Base-by-base conservation (phyloP, 2,888 invertebrate species). In the Sepioteuthis lessoniana region DNA sequence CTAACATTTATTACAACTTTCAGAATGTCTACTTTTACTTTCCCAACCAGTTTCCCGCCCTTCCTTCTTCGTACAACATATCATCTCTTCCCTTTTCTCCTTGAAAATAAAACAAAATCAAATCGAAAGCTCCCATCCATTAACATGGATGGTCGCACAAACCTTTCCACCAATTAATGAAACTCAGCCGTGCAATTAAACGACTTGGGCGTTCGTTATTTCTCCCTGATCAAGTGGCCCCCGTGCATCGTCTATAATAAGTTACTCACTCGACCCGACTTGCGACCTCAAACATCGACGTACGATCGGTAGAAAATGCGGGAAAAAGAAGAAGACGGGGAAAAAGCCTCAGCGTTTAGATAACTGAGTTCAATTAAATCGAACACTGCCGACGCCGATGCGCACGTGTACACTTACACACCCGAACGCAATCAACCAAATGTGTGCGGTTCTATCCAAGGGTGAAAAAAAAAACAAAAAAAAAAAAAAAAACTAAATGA, bases 111-210 rank as follows among this genome's bases (percentile, higher is more conserved):
- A 60, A 76, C n/a, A 76, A 76, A 76, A 31, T 31, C 13, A 76
- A 31, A n/a, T n/a, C 13, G 76, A 31, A 76, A 31, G 13, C 50
- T n/a, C 76, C 31, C 16, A 13, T 76, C 8, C n/a, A 76, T 76
- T 76, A 3, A 31, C 76, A 76, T 8, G 76, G 31, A 76, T 31
- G 76, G n/a, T 0, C 7, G 31, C 76, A 76, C 76, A n/a, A 19
- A 19, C 31, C 31, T 76, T 76, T 76, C 76, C 31, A n/a, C 76
- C 76, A 31, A 31, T 76, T 76, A 31, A 31, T 76, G 76, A 76
- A 76, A 76, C 76, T 76, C 31, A 76, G n/a, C 31, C 76, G n/a
- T 76, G 76, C 76, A 76, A 76, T 76, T 76, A 76, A 76, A 76
- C 76, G 50, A 50, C 50, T 50, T 19, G 19, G 19, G 50, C 50